Percentiles rank a stretch among this genome's conserved stretches.
These are phyloP conservation scores for Apodemia mormo DNA, from an alignment of 2,888 invertebrate species.

Conservation along the genomic window DNA sequence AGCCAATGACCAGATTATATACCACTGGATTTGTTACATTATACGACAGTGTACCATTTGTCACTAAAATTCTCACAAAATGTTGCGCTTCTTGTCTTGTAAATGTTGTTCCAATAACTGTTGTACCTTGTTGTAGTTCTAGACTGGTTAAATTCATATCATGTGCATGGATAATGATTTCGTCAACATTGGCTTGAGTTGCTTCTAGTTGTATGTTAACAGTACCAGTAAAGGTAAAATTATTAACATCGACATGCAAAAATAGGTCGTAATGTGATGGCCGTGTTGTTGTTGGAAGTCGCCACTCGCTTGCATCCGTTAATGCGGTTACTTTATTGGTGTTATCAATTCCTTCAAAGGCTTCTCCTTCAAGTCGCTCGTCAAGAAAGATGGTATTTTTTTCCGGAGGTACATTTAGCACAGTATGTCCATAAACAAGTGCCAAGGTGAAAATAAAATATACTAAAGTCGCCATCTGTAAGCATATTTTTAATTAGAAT, in stretches of 20 bases:
- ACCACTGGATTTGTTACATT: conserved; percentile 40
- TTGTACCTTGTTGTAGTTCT: conserved; percentile 58
- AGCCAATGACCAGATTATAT: conserved; percentile 53
- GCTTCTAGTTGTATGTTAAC: conserved; percentile 59
- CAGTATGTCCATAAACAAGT: conserved; percentile 47
- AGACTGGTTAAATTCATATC: conserved; percentile 53
- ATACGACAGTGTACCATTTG: conserved; percentile 44
- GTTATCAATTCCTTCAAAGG: conserved; percentile 50
- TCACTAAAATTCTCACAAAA: conserved; percentile 50
- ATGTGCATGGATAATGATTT: conserved; percentile 62
- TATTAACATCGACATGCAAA: conserved; percentile 64
- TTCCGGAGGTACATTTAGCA: conserved; percentile 44
- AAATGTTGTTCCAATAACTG: conserved; percentile 33
- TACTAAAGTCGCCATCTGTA: conserved; percentile 61
- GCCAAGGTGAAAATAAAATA: conserved; percentile 48
- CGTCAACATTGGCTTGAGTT: conserved; percentile 49
- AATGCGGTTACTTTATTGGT: conserved; percentile 7
- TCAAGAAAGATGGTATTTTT: conserved; percentile 67
- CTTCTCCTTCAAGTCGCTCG: conserved; percentile 58
- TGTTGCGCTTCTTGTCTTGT: conserved; percentile 46
- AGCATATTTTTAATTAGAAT: neutral
- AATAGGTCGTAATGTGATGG: conserved; percentile 78
- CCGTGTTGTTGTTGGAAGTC: conserved; percentile 72
- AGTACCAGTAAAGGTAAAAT: conserved; percentile 54
- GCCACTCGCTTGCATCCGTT: conserved; percentile 49